A percentile compares a stretch with the other conserved stretches of the same genome.
Conservation (phyloP, 2,888 invertebrate species). For the Onchidella celtica region DNA sequence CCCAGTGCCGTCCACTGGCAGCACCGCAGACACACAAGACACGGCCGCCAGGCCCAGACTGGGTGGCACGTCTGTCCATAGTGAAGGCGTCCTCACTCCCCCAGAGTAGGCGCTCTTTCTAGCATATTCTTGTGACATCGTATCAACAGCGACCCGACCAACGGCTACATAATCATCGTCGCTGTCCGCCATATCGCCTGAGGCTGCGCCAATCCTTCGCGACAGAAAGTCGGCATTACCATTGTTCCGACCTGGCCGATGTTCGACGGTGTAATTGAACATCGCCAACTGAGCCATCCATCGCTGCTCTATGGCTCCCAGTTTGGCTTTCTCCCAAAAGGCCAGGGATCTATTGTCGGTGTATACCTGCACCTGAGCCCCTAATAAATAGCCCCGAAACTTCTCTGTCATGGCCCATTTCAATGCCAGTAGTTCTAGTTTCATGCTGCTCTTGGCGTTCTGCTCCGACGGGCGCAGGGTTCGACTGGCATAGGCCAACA, state of each 20-base stretch:
- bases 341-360: constrained; percentile 51
- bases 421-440: constrained; percentile 52
- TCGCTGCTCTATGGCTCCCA: constrained; percentile 50
- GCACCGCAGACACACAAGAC: neutral
- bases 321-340: constrained; percentile 41
- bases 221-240: constrained; percentile 48
- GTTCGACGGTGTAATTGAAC: constrained; percentile 47
- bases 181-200: neutral
- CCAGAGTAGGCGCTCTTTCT: too few species aligned
- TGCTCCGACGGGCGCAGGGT: constrained; percentile 42
- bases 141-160: too few species aligned
- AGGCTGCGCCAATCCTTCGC: neutral
- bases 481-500: constrained; percentile 55
- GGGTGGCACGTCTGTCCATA: too few species aligned
- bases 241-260: constrained; percentile 44
- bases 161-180: neutral
- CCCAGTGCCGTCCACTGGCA: neutral
- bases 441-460: constrained; percentile 51
- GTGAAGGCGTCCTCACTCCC: too few species aligned
- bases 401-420: constrained; percentile 54
- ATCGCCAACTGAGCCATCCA: constrained; percentile 50
- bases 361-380: constrained; percentile 39
- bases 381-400: constrained; percentile 51
- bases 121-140: neutral
- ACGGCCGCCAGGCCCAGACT: too few species aligned